A percentile compares a stretch with the other conserved stretches of the same genome.
Evolutionary conservation across 2,113 vertebrate species (phyloP).

Genomic region (Melanocharis versteri): DNA sequence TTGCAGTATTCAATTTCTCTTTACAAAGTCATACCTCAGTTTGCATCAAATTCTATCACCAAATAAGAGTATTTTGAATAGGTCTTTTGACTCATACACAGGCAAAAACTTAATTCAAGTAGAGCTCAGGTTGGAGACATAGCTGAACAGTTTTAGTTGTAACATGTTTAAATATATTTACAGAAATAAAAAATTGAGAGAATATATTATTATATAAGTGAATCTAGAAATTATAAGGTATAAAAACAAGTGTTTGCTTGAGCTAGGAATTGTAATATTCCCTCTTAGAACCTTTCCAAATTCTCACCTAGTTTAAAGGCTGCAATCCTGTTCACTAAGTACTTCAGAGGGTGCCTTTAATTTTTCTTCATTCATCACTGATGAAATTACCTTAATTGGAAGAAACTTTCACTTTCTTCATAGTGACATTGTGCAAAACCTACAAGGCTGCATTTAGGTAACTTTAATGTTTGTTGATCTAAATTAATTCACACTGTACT

Average conservation of each 20-base stretch:
- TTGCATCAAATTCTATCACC: background rate
- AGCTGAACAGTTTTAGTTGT: background rate
- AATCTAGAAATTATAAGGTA: background rate
- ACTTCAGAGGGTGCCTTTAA: background rate
- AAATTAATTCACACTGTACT: background rate
- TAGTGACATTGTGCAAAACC: background rate
- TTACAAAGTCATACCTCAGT: background rate
- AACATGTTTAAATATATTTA: background rate
- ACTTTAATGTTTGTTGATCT: background rate
- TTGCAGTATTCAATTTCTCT: background rate
- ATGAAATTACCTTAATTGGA: background rate
- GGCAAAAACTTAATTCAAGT: background rate
- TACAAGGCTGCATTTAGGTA: background rate
- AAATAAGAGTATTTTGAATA: background rate
- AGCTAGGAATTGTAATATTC: background rate
- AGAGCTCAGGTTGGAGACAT: background rate
- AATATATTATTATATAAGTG: background rate
- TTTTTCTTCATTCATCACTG: background rate
- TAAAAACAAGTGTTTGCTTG: background rate
- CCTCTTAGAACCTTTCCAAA: background rate
- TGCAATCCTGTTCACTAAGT: background rate
- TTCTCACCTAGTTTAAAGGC: background rate
- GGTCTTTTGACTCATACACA: background rate
- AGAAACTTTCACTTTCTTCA: background rate
- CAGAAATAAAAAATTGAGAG: background rate